Percentiles rank a stretch among this genome's conserved stretches.
Conservation (phyloP, 2,113 vertebrate genomes). For the Oreochromis aureus region DNA sequence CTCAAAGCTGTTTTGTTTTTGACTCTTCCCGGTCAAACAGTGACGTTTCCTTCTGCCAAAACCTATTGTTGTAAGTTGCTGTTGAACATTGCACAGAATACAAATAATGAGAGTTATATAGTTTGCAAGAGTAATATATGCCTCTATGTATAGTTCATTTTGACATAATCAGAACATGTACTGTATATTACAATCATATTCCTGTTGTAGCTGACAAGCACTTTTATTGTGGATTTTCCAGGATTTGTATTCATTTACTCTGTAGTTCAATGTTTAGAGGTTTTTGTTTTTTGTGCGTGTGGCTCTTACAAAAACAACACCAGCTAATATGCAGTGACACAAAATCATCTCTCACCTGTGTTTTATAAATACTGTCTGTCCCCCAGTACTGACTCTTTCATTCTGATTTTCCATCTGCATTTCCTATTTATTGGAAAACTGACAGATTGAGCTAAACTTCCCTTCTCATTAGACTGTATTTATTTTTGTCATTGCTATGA, state of each 20-base stretch:
- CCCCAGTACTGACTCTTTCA: not conserved
- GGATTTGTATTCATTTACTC: constrained; percentile 24
- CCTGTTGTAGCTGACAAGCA: constrained; percentile 31
- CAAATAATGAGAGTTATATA: constrained; percentile 52
- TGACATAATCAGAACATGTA: constrained; percentile 30
- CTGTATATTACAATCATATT: constrained; percentile 52
- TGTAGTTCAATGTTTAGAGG: not conserved
- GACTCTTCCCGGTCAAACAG: not conserved
- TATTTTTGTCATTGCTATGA: not conserved
- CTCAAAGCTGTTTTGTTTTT: not conserved
- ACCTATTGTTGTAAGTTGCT: constrained; percentile 29
- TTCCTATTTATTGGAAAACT: not conserved
- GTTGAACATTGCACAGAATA: constrained; percentile 56
- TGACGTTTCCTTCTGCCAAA: constrained; percentile 40
- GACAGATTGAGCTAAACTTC: not conserved
- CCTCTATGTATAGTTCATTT: constrained; percentile 57
- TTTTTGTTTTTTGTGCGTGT: constrained; percentile 10
- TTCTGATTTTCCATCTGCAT: not conserved
- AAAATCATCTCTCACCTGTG: not conserved
- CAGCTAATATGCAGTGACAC: constrained; percentile 21
- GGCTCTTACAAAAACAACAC: not conserved
- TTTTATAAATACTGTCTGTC: not conserved
- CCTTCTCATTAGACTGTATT: not conserved
- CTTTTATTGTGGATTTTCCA: constrained; percentile 26
- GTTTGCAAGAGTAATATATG: constrained; percentile 64